A percentile compares a stretch with the other conserved stretches of the same genome.
Conservation (phyloP, 2,113 vertebrate species). For the Dromas ardeola region DNA sequence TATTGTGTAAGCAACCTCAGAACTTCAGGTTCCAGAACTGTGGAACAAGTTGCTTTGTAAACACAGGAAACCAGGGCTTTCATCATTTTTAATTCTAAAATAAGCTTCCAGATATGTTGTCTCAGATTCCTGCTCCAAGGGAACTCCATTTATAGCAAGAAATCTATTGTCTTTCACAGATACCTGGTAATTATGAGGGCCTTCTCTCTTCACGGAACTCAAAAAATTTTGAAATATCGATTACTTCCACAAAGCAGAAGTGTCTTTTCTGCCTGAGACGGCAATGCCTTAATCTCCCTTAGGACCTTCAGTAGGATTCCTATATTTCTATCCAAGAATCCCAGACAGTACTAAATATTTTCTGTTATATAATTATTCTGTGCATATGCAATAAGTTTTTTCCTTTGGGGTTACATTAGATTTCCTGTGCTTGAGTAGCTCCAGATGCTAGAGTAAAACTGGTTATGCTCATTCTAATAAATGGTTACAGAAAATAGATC, state of each 20-base stretch:
- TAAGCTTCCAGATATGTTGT: neutral
- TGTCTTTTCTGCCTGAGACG: neutral
- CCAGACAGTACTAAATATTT: neutral
- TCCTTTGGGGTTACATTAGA: neutral
- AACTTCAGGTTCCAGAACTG: neutral
- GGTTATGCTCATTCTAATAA: neutral
- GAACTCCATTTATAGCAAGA: neutral
- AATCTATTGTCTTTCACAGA: neutral
- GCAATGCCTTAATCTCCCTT: neutral
- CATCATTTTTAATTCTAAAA: neutral
- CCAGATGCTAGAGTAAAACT: neutral
- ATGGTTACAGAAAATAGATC: neutral
- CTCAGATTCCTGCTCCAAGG: neutral
- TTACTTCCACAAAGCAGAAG: neutral
- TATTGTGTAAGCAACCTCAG: neutral
- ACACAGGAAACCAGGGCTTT: neutral
- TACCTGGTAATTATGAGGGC: neutral
- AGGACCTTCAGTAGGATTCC: neutral
- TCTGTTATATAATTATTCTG: neutral
- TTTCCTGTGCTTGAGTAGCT: neutral
- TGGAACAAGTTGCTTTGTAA: neutral
- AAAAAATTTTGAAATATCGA: neutral
- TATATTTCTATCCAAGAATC: neutral
- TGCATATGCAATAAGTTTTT: neutral
- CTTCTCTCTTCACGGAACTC: neutral